A percentile compares a stretch with the other conserved stretches of the same genome.
phyloP scores from a whole-genome alignment of 2,113 vertebrate species.

The Pipa parva region DNA sequence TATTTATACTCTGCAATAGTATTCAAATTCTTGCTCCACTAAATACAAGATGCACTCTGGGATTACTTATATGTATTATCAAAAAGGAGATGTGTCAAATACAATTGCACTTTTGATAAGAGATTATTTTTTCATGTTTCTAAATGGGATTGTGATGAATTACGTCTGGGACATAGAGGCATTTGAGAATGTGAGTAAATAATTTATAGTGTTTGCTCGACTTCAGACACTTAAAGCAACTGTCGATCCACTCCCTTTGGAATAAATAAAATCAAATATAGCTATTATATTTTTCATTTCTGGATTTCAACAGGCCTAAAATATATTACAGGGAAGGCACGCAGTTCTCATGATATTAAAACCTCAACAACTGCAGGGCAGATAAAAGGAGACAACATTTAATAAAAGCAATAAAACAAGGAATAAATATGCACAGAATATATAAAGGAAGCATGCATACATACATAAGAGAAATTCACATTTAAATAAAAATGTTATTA shows the following conservation, averaged over 20 bases:
- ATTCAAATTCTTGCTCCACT: constrained; percentile 29
- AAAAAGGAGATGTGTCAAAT: constrained; percentile 34
- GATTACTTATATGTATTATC: constrained; percentile 32
- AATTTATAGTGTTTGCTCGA: constrained; percentile 9
- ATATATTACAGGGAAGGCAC: too few species aligned
- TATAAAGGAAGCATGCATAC: too few species aligned
- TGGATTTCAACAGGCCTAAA: too few species aligned
- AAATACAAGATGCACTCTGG: constrained; percentile 17
- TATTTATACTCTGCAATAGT: constrained; percentile 25
- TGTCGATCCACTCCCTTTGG: not conserved
- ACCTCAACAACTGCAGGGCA: too few species aligned
- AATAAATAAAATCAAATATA: constrained; percentile 6
- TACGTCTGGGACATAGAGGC: constrained; percentile 19
- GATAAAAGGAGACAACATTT: too few species aligned
- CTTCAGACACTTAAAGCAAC: constrained; percentile 1
- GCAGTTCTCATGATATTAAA: too few species aligned
- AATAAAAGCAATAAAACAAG: too few species aligned
- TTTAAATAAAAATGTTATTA: too few species aligned
- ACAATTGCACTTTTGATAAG: constrained; percentile 31
- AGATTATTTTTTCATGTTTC: constrained; percentile 40
- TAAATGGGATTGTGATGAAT: constrained; percentile 40
- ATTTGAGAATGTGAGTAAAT: constrained; percentile 30
- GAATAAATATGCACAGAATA: too few species aligned
- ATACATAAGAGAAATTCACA: too few species aligned
- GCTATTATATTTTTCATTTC: not conserved